Conservation (phyloP, 2,888 invertebrate species). For the Amiota communis region DNA sequence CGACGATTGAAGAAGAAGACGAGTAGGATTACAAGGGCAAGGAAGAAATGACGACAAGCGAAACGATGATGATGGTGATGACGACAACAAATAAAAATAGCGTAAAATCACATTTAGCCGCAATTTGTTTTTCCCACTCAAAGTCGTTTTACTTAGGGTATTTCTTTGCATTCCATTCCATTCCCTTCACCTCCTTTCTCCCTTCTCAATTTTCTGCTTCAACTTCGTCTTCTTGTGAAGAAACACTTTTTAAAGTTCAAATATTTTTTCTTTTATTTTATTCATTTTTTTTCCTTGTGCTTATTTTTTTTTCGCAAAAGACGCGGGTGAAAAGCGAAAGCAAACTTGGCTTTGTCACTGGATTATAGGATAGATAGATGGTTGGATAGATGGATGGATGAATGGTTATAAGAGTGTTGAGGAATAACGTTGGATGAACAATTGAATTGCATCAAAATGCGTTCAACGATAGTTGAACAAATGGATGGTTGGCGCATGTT, state of each 20-base stretch:
- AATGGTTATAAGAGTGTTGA: too few species aligned
- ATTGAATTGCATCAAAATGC: slow-evolving; percentile 60
- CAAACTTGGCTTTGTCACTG: slow-evolving; percentile 7
- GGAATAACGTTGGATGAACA: slow-evolving; percentile 43
- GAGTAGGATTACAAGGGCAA: not conserved
- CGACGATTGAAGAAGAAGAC: slow-evolving; percentile 3
- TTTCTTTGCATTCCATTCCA: not conserved
- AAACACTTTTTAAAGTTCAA: slow-evolving; percentile 51
- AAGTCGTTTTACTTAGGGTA: not conserved
- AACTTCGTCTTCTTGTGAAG: not conserved
- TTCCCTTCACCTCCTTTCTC: not conserved
- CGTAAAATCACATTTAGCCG: slow-evolving; percentile 66
- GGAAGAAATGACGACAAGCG: slow-evolving; percentile 22
- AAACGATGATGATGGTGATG: not conserved
- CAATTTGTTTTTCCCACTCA: slow-evolving; percentile 52
- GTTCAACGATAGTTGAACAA: not conserved
- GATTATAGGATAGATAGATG: too few species aligned
- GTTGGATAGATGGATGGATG: too few species aligned
- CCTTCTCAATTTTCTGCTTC: not conserved
- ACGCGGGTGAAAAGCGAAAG: not conserved
- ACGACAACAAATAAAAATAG: slow-evolving; percentile 62
- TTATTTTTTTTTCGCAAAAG: slow-evolving; percentile 15
- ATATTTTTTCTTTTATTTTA: slow-evolving; percentile 39
- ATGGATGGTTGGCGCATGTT: not conserved
- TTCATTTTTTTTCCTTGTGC: not conserved